Conservation (phyloP, 1,140 invertebrate species). For the Odontomachus brunneus region DNA sequence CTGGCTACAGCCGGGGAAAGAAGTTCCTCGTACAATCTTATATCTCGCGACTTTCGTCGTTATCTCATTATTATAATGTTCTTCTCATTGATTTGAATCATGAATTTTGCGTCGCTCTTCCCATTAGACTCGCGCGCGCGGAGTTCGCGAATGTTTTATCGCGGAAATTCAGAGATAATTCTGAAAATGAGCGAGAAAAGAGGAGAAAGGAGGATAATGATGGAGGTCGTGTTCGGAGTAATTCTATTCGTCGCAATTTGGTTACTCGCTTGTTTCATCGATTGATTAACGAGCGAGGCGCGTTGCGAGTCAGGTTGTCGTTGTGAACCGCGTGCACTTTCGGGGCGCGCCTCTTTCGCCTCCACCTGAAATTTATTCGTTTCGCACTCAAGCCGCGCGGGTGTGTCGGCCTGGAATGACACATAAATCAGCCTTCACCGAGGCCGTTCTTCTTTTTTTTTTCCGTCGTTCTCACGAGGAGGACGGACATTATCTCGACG, state of each 20-base stretch:
- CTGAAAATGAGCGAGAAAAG: too few relatives aligned
- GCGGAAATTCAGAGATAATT: too few relatives aligned
- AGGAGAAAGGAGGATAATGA: not conserved
- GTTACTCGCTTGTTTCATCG: constrained; percentile 25
- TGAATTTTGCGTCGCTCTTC: too few relatives aligned
- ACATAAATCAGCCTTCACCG: constrained; percentile 47
- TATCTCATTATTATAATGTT: too few relatives aligned
- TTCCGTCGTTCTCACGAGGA: constrained; percentile 22
- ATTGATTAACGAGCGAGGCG: constrained; percentile 38
- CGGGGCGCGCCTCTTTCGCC: constrained; percentile 6
- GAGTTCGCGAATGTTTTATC: too few relatives aligned
- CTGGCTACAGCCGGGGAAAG: not conserved
- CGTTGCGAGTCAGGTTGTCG: constrained; percentile 1
- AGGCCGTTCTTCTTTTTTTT: constrained; percentile 12
- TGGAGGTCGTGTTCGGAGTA: not conserved
- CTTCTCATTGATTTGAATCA: too few relatives aligned
- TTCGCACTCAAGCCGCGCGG: constrained; percentile 35
- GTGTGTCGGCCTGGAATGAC: constrained; percentile 33
- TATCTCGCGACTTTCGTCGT: too few relatives aligned
- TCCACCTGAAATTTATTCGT: constrained; percentile 47
- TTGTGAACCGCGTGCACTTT: constrained; percentile 37
- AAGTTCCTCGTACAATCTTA: not conserved
- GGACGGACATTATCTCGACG: not conserved
- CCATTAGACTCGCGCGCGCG: too few relatives aligned
- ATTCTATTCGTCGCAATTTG: constrained; percentile 38